Percentiles rank a stretch among this genome's conserved stretches.
Conservation (phyloP, 2,888 invertebrate genomes). For the Ormyrus thymus region DNA sequence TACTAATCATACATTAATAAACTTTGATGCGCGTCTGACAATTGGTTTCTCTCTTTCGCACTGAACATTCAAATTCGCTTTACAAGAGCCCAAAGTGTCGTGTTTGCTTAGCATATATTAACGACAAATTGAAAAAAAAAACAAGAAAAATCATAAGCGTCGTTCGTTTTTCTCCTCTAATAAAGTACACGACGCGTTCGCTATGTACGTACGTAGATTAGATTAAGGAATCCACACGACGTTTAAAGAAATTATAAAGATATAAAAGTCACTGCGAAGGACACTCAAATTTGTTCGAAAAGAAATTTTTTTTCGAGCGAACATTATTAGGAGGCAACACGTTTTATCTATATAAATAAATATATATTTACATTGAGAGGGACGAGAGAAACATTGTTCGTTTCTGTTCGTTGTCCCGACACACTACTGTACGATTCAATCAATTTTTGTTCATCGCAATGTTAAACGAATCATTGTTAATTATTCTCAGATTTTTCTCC, state of each 20-base stretch:
- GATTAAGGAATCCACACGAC: slow-evolving; percentile 32
- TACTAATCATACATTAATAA: slow-evolving; percentile 9
- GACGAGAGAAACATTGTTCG: slow-evolving; percentile 28
- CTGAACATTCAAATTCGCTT: slow-evolving; percentile 52
- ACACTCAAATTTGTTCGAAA: slow-evolving; percentile 48
- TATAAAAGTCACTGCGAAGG: slow-evolving; percentile 46
- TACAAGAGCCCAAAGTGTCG: slow-evolving; percentile 49
- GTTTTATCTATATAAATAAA: slow-evolving; percentile 29
- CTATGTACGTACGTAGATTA: slow-evolving; percentile 27
- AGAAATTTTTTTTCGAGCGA: slow-evolving; percentile 30
- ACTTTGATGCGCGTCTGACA: slow-evolving; percentile 26
- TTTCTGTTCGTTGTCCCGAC: slow-evolving; percentile 22
- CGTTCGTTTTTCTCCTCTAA: slow-evolving; percentile 49
- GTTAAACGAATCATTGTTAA: slow-evolving; percentile 48
- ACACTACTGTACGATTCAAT: background rate
- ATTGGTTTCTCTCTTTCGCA: slow-evolving; percentile 44
- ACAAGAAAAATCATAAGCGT: slow-evolving; percentile 18
- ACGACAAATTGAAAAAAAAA: slow-evolving; percentile 22
- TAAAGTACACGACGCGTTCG: slow-evolving; percentile 25
- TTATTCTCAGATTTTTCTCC: slow-evolving; percentile 26
- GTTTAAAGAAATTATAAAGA: slow-evolving; percentile 25
- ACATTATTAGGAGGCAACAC: slow-evolving; percentile 11
- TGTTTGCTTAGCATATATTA: slow-evolving; percentile 46
- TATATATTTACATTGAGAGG: slow-evolving; percentile 23
- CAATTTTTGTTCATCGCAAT: slow-evolving; percentile 38